Base-by-base conservation (phyloP, 2,113 vertebrate genomes). In the Amphiprion ocellaris region DNA sequence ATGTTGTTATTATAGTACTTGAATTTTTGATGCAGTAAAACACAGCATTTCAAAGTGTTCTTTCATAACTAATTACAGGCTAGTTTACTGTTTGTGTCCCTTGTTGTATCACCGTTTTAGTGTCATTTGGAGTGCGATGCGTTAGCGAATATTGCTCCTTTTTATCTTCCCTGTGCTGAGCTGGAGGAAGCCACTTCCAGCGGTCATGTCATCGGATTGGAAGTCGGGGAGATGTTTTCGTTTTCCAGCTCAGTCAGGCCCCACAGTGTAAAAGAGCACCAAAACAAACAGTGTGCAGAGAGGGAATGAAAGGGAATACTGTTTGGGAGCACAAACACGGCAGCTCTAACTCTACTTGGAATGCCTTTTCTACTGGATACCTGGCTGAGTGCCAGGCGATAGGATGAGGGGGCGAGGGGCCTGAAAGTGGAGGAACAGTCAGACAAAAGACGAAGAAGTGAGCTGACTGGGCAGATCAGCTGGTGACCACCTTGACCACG, bases 251-350 rank as follows among this genome's bases (percentile, higher is more conserved):
- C 90, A 63, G 82, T 91, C 92, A 89, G 92, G 87, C 89, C 91
- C 74, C 86, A 77, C 64, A 78, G 90, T 87, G 90, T 93, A 92
- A 92, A 94, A 87, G 92, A 94, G 92, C 92, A 94, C 92, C 92
- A 95, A 94, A 93, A 93, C 92, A 94, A 95, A 94, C 92, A 94
- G 89, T 92, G 86, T 76, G 90, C 74, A 61, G 86, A 89, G 89
- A 80, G 84, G 85, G 92, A 94, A 93, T 95, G 93, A 95, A 94
- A 95, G 92, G 91, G 91, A 93, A 93, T 90, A 94, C 86, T 95
- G 94, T 95, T 94, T 89, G 84, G 91, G 87, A 94, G 91, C 92
- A 90, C 92, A 94, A 94, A 93, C 92, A 91, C 82, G 41, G 89
- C 92, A 87, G 90, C 88, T 86, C 85, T 23, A 66, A 91, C 87